Evolutionary conservation across 2,113 vertebrate species (phyloP).

Genomic region (Cacatua alba): DNA sequence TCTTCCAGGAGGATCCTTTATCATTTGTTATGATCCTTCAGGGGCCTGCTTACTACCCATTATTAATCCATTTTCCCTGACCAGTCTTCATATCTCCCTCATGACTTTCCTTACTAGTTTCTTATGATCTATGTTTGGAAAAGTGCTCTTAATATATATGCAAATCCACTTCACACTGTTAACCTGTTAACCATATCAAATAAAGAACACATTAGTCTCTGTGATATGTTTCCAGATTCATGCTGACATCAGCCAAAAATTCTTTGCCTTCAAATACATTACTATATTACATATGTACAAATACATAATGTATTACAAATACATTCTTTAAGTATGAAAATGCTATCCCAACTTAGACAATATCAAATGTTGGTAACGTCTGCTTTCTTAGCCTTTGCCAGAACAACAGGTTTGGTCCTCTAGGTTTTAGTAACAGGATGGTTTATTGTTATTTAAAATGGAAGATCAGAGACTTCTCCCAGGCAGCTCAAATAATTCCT

Average conservation of each 20-base stretch:
- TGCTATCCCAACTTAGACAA: neutral
- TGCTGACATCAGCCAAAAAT: neutral
- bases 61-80: slow-evolving; percentile 21
- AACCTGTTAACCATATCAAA: slow-evolving; percentile 11
- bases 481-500: neutral
- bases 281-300: neutral
- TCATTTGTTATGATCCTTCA: slow-evolving; percentile 22
- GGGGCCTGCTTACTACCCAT: neutral
- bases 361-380: neutral
- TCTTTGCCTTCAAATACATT: neutral
- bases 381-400: neutral
- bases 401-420: neutral
- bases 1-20: neutral
- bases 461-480: neutral
- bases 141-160: slow-evolving; percentile 24
- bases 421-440: neutral
- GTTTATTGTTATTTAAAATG: neutral
- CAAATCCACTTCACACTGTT: slow-evolving; percentile 39
- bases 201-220: slow-evolving; percentile 10
- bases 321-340: neutral
- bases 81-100: slow-evolving; percentile 2
- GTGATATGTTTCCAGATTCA: neutral
- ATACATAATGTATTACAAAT: no score
- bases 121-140: neutral
- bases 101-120: neutral